These are phyloP conservation scores for Carassius auratus DNA, from an alignment of 2,113 vertebrate species.

Conservation along the genomic window DNA sequence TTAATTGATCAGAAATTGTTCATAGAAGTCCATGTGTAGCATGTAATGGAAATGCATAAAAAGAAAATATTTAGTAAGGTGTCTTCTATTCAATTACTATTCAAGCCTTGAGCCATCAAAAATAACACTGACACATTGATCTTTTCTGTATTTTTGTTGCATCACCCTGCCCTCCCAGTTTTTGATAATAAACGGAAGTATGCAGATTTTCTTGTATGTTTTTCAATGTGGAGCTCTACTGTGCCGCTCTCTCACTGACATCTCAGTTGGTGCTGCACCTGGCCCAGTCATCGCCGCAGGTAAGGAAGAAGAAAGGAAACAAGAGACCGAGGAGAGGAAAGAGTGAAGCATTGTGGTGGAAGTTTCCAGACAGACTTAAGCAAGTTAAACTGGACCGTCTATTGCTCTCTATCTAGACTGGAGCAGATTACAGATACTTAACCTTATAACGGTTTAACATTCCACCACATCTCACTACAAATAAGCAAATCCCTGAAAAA, in stretches of 20 bases:
- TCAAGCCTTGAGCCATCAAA: background rate
- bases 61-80: no score
- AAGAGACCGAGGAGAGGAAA: background rate
- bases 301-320: conserved; percentile 64
- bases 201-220: conserved; percentile 57
- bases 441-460: background rate
- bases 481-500: background rate
- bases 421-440: conserved; percentile 14
- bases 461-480: conserved; percentile 18
- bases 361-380: conserved; percentile 18
- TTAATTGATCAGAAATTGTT: no score
- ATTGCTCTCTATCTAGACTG: conserved; percentile 1
- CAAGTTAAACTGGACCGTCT: background rate
- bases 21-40: no score
- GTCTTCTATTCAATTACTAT: no score
- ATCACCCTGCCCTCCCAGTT: background rate
- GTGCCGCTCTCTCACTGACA: conserved; percentile 81
- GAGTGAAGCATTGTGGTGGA: conserved; percentile 7
- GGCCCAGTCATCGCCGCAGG: conserved; percentile 72
- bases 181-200: background rate
- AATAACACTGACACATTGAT: background rate
- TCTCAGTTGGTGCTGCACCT: conserved; percentile 80
- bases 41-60: no score
- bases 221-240: conserved; percentile 86
- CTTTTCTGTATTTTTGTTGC: background rate